phyloP scores from a whole-genome alignment of 2,113 vertebrate species.

The Pseudopipra pipra region DNA sequence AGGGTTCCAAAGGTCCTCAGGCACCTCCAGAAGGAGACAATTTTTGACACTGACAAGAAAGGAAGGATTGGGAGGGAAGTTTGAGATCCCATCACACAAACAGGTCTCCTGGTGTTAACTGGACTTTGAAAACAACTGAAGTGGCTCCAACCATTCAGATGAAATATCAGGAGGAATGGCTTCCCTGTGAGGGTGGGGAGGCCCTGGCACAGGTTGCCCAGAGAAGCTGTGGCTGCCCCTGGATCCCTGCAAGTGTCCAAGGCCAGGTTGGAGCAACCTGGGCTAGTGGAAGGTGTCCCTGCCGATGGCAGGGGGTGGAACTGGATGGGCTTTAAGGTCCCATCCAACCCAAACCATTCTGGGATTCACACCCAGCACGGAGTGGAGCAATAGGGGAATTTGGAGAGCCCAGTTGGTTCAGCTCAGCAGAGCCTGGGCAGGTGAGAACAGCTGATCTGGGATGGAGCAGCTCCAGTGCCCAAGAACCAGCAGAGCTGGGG shows the following conservation, averaged over 20 bases:
- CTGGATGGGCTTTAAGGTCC: no score
- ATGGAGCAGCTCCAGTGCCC: not conserved
- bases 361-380: not conserved
- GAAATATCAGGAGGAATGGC: rapidly evolving
- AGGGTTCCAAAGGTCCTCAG: not conserved
- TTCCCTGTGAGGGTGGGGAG: no score
- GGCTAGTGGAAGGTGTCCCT: no score
- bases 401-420: not conserved
- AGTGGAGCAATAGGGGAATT: not conserved
- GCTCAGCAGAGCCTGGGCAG: not conserved
- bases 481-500: not conserved
- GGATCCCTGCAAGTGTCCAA: no score
- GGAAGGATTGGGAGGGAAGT: not conserved
- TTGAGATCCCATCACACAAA: not conserved
- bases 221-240: no score
- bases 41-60: not conserved
- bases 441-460: not conserved
- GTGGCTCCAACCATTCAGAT: not conserved
- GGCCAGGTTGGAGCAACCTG: no score
- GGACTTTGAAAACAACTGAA: not conserved
- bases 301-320: no score
- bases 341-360: no score
- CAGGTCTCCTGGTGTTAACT: rapidly evolving
- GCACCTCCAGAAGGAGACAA: not conserved
- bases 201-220: no score